phyloP scores from a whole-genome alignment of 2,888 invertebrate species.

The Apodemia hepburni region DNA sequence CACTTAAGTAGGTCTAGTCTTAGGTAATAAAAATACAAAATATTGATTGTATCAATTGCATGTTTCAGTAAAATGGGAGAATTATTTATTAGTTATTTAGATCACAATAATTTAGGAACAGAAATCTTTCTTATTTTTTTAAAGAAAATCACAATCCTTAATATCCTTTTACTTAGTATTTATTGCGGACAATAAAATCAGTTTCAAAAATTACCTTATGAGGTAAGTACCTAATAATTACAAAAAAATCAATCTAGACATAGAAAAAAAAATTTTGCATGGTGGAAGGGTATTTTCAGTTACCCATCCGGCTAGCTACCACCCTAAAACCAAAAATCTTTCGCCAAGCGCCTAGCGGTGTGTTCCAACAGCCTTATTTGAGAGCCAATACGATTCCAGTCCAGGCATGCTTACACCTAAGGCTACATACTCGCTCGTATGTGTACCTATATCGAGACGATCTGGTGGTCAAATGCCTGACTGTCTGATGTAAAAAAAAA shows the following conservation, averaged over 20 bases:
- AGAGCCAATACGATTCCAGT: too few relatives aligned
- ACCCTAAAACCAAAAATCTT: too few relatives aligned
- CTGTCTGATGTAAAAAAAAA: slow-evolving; percentile 5
- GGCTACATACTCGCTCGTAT: too few relatives aligned
- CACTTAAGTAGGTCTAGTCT: slow-evolving; percentile 12
- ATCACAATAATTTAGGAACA: slow-evolving; percentile 14
- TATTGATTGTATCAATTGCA: slow-evolving; percentile 17
- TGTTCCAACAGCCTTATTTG: too few relatives aligned
- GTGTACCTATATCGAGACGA: not conserved
- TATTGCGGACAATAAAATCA: slow-evolving; percentile 15
- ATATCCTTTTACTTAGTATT: slow-evolving; percentile 12
- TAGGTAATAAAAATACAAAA: slow-evolving; percentile 13
- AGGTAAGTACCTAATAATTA: too few relatives aligned
- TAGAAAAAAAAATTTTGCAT: too few relatives aligned
- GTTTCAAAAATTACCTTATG: slow-evolving; percentile 3
- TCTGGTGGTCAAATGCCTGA: not conserved
- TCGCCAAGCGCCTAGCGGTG: too few relatives aligned
- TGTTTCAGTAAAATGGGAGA: slow-evolving; percentile 18
- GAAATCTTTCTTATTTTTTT: slow-evolving; percentile 14
- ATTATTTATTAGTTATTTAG: slow-evolving; percentile 15
- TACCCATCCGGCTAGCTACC: not conserved
- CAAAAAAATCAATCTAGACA: too few relatives aligned
- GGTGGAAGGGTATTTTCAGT: too few relatives aligned
- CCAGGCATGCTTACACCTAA: too few relatives aligned
- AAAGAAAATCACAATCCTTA: slow-evolving; percentile 12